Evolutionary conservation across 2,113 vertebrate genomes (phyloP).

Genomic region (Tylochromis polylepis): DNA sequence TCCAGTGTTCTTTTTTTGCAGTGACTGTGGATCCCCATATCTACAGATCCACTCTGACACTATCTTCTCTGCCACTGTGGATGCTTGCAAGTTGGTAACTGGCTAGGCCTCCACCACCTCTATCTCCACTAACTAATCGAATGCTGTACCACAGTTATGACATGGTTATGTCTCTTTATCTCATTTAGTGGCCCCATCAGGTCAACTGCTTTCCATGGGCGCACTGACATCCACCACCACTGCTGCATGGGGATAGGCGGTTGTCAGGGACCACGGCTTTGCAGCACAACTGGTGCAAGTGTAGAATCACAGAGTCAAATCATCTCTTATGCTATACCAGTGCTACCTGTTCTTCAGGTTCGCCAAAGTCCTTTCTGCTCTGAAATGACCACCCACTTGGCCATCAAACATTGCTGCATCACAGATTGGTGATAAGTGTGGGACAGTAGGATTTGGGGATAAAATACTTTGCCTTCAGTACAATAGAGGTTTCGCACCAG

Average conservation of each 20-base stretch:
- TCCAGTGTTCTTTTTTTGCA: too few relatives aligned
- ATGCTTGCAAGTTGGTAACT: background rate
- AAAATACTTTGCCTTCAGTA: background rate
- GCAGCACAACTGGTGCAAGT: too few relatives aligned
- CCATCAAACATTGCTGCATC: background rate
- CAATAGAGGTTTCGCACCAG: background rate
- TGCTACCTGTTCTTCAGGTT: too few relatives aligned
- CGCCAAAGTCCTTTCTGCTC: too few relatives aligned
- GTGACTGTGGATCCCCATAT: too few relatives aligned
- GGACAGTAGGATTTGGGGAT: background rate
- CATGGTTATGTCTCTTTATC: background rate
- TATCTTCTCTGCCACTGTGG: background rate
- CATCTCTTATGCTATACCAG: too few relatives aligned
- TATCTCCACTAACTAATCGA: background rate
- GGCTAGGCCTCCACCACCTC: background rate
- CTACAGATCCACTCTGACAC: background rate
- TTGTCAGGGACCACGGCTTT: too few relatives aligned
- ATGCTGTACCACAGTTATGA: background rate
- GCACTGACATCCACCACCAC: too few relatives aligned
- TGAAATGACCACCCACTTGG: background rate
- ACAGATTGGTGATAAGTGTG: background rate
- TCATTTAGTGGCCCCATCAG: background rate
- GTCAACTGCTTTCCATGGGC: background rate
- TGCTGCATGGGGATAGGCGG: too few relatives aligned
- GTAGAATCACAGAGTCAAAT: too few relatives aligned